phyloP scores from a whole-genome alignment of 2,888 invertebrate species.

The Tromatobia lineatoria region DNA sequence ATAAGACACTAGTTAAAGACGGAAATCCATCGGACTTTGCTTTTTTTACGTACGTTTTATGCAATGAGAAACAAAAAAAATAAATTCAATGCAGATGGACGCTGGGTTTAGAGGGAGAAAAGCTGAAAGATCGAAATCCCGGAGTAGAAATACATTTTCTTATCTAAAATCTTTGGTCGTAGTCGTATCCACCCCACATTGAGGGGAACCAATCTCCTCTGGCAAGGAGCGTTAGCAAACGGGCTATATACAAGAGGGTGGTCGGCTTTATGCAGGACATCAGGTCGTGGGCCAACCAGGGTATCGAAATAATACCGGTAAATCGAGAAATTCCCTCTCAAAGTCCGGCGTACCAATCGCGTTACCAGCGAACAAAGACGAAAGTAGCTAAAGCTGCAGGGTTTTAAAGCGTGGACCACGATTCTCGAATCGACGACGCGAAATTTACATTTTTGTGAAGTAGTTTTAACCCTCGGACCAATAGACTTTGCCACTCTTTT shows the following conservation, averaged over 20 bases:
- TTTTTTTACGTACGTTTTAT: neutral
- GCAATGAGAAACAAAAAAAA: slow-evolving; percentile 16
- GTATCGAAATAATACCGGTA: slow-evolving; percentile 80
- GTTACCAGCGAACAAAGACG: slow-evolving; percentile 70
- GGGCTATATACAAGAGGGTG: slow-evolving; percentile 45
- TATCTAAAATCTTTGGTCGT: slow-evolving; percentile 78
- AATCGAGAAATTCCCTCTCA: slow-evolving; percentile 77
- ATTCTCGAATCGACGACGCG: slow-evolving; percentile 56
- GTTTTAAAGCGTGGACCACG: slow-evolving; percentile 42
- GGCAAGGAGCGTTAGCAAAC: slow-evolving; percentile 23
- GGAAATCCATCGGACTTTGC: neutral
- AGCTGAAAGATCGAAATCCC: slow-evolving; percentile 66
- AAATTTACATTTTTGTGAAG: slow-evolving; percentile 69
- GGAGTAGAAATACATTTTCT: slow-evolving; percentile 79
- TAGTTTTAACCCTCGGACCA: slow-evolving; percentile 33
- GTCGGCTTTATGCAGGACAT: slow-evolving; percentile 68
- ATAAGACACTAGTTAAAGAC: neutral
- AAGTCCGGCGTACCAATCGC: slow-evolving; percentile 71
- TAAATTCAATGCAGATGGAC: slow-evolving; percentile 9
- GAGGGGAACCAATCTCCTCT: slow-evolving; percentile 57
- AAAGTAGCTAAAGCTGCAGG: slow-evolving; percentile 38
- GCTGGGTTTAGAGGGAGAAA: slow-evolving; percentile 39
- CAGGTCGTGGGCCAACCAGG: slow-evolving; percentile 70
- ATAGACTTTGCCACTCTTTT: neutral
- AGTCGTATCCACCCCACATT: slow-evolving; percentile 69